phyloP scores from a whole-genome alignment of 2,797 vertebrate species.

The Steatocranus sp. region DNA sequence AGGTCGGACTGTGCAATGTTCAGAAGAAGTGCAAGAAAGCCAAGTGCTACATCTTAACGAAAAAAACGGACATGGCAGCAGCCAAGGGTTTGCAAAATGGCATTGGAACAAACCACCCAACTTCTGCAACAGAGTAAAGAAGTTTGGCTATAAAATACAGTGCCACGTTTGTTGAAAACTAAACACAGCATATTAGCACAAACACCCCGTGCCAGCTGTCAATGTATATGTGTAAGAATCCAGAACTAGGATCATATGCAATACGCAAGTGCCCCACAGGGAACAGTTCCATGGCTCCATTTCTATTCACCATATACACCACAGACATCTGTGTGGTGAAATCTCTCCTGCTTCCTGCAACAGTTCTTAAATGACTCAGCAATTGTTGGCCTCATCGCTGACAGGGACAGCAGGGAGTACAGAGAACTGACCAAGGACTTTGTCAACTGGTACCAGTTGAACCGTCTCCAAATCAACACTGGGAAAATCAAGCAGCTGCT shows the following conservation, averaged over 20 bases:
- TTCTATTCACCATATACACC: background rate
- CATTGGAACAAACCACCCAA: background rate
- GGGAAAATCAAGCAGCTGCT: background rate
- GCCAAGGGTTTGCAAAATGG: background rate
- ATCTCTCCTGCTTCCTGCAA: background rate
- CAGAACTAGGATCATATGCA: background rate
- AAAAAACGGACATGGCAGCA: background rate
- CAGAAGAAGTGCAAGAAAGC: background rate
- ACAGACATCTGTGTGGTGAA: background rate
- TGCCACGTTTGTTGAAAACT: accelerated
- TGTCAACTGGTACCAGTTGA: background rate
- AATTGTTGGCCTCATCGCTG: accelerated
- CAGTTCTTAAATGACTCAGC: background rate
- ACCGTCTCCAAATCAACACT: background rate
- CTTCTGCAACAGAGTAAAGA: background rate
- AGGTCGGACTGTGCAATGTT: background rate
- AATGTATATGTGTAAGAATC: accelerated
- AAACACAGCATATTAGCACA: background rate
- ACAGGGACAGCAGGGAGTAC: background rate
- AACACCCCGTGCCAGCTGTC: accelerated
- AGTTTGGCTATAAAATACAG: background rate
- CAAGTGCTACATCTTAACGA: accelerated
- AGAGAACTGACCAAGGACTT: background rate
- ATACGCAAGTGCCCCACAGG: background rate
- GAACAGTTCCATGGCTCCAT: accelerated